A percentile compares a stretch with the other conserved stretches of the same genome.
Evolutionary conservation across 2,113 vertebrate species (phyloP).

Genomic region (Mustela nigripes): DNA sequence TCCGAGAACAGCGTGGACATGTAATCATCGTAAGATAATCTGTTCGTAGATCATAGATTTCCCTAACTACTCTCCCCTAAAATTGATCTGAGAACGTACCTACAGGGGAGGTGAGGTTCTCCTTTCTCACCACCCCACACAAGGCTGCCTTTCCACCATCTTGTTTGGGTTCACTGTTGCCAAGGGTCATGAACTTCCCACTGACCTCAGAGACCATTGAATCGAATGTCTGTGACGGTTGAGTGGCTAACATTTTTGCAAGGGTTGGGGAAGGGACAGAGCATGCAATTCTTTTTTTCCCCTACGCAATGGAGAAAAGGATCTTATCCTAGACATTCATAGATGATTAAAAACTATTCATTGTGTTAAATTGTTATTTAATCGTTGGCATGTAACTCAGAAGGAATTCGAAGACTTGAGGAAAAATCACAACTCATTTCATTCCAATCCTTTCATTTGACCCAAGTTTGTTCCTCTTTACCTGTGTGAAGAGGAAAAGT

Average conservation of each 20-base stretch:
- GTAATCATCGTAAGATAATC: not conserved
- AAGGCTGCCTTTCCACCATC: not conserved
- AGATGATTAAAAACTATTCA: not conserved
- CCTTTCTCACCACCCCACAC: not conserved
- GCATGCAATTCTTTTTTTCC: not conserved
- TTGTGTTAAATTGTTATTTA: not conserved
- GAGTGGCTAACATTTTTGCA: not conserved
- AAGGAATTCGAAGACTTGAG: not conserved
- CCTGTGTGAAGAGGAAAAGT: not conserved
- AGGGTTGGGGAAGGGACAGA: fast-evolving
- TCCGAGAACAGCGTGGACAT: not conserved
- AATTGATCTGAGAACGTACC: not conserved
- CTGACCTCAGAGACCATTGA: not conserved
- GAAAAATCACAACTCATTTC: not conserved
- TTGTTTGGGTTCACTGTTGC: not conserved
- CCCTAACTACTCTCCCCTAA: not conserved
- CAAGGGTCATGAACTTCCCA: not conserved
- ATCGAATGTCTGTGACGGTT: not conserved
- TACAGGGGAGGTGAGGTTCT: not conserved
- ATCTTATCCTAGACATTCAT: not conserved
- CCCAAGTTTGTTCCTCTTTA: not conserved
- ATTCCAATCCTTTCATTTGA: not conserved
- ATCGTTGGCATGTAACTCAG: not conserved
- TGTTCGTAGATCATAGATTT: not conserved
- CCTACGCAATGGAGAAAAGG: not conserved